Percentiles rank a stretch among this genome's conserved stretches.
phyloP scores from a whole-genome alignment of 1,140 invertebrate genomes.

The Diploscapter pachys region DNA sequence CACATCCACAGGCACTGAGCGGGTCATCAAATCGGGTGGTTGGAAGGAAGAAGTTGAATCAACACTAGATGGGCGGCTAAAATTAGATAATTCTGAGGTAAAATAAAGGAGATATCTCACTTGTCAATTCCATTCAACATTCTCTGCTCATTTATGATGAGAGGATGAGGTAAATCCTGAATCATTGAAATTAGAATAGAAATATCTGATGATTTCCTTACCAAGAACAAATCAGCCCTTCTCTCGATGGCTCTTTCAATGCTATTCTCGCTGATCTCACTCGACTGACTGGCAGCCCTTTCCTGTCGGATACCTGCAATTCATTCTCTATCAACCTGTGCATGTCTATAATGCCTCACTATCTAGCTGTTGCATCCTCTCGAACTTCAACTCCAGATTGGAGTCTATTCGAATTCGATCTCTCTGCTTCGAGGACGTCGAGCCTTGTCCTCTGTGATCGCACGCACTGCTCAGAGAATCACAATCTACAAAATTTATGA shows the following conservation, averaged over 20 bases:
- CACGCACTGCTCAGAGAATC: conserved; percentile 27
- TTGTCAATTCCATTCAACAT: background rate
- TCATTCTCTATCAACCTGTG: background rate
- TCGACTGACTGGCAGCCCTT: conserved; percentile 29
- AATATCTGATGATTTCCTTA: conserved; percentile 8
- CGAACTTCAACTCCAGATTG: conserved; percentile 32
- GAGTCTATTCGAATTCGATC: conserved; percentile 31
- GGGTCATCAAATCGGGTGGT: no score
- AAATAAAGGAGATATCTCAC: conserved; percentile 10
- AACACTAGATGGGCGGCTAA: no score
- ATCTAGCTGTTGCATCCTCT: conserved; percentile 30
- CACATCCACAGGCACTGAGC: background rate
- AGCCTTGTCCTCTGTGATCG: background rate
- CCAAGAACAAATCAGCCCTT: conserved; percentile 9
- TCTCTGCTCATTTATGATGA: conserved; percentile 16
- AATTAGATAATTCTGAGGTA: background rate
- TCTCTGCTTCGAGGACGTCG: conserved; percentile 30
- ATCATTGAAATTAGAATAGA: conserved; percentile 5
- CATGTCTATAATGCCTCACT: conserved; percentile 5
- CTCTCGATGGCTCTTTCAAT: conserved; percentile 7
- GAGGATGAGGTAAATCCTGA: conserved; percentile 16
- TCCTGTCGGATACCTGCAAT: conserved; percentile 29
- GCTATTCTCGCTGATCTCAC: conserved; percentile 23
- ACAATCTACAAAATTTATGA: conserved; percentile 13
- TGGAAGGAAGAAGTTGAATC: no score